phyloP scores from a whole-genome alignment of 2,888 invertebrate genomes.

The Anagyrus pseudococci region DNA sequence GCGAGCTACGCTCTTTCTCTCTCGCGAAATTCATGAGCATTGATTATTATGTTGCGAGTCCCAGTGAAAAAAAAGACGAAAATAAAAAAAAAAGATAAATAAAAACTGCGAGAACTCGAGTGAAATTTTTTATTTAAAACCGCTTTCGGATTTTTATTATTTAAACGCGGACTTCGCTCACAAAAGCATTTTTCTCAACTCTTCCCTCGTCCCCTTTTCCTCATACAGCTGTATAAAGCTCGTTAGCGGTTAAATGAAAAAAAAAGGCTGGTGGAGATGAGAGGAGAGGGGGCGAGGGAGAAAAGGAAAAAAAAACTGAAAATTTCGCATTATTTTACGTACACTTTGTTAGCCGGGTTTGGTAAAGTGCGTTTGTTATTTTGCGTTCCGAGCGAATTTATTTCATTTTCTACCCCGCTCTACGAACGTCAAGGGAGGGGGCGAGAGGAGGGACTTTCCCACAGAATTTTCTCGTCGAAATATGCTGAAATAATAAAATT shows the following conservation, averaged over 20 bases:
- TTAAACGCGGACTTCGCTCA: background rate
- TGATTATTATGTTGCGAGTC: background rate
- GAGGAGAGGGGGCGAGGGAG: too few relatives aligned
- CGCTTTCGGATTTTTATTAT: background rate
- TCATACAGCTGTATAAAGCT: background rate
- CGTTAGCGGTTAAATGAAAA: too few relatives aligned
- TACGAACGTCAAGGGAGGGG: too few relatives aligned
- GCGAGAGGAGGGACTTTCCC: background rate
- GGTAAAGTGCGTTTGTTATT: conserved; percentile 15
- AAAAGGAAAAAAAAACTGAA: background rate
- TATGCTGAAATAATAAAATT: conserved; percentile 21
- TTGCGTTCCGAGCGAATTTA: conserved; percentile 6
- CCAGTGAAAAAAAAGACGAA: too few relatives aligned
- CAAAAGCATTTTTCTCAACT: background rate
- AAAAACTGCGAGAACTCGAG: too few relatives aligned
- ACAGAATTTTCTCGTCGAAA: conserved; percentile 5
- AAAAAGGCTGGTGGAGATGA: too few relatives aligned
- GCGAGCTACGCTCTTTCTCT: background rate
- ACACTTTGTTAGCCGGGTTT: conserved; percentile 4
- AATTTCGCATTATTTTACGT: background rate
- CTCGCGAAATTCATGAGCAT: background rate
- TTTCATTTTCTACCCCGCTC: conserved; percentile 2
- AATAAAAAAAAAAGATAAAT: too few relatives aligned
- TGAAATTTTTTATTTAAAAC: background rate
- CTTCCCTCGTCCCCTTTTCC: too few relatives aligned